Evolutionary conservation across 2,797 vertebrate species (phyloP).

Genomic region (Gadopsis marmoratus): DNA sequence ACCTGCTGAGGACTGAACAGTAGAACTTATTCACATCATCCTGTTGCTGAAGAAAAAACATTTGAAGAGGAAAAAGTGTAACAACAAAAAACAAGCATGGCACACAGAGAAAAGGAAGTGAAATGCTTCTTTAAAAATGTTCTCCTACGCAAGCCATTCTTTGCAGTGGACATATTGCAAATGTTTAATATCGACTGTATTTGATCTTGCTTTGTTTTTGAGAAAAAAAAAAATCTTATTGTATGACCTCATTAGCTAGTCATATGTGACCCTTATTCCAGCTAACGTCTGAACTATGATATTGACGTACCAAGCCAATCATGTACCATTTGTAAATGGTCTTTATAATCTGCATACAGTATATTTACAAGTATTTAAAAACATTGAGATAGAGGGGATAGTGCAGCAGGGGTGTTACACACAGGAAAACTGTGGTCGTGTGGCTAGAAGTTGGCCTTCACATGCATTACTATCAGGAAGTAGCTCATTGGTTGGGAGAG

Average conservation of each 20-base stretch:
- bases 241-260: conserved; percentile 75
- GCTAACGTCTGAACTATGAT: conserved; percentile 79
- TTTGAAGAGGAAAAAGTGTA: conserved; percentile 33
- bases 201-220: conserved; percentile 69
- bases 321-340: conserved; percentile 77
- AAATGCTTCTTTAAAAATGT: conserved; percentile 46
- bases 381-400: conserved; percentile 43
- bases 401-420: conserved; percentile 56
- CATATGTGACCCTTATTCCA: conserved; percentile 76
- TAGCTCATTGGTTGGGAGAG: conserved; percentile 56
- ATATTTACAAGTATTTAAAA: conserved; percentile 80
- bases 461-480: conserved; percentile 50
- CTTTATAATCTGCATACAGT: conserved; percentile 77
- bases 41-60: conserved; percentile 44
- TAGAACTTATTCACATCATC: conserved; percentile 38
- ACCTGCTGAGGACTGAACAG: conserved; percentile 36
- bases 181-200: conserved; percentile 71
- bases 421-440: conserved; percentile 40
- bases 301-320: conserved; percentile 79
- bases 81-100: conserved; percentile 60
- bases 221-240: conserved; percentile 48
- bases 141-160: conserved; percentile 65
- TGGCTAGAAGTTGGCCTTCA: conserved; percentile 58
- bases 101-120: conserved; percentile 45
- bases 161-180: conserved; percentile 81